Evolutionary conservation across 2,797 vertebrate species (phyloP).

Genomic region (Sebastes iracundus): DNA sequence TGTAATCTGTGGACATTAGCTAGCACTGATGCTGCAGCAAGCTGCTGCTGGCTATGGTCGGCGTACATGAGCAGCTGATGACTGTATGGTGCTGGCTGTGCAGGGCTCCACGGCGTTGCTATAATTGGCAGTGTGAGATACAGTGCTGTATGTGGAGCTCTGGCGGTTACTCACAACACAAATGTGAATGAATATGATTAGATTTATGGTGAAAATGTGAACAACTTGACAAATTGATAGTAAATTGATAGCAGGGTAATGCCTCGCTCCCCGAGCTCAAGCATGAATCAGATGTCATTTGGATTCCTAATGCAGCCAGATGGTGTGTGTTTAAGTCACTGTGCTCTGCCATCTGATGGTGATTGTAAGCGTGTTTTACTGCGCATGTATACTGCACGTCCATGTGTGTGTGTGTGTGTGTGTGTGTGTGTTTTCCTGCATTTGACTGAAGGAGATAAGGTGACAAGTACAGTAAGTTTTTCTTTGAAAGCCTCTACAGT

Average conservation of each 20-base stretch:
- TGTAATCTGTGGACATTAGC: slow-evolving; percentile 64
- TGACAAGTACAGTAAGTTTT: slow-evolving; percentile 28
- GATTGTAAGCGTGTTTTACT: slow-evolving; percentile 42
- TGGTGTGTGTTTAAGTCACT: slow-evolving; percentile 69
- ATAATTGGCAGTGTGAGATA: slow-evolving; percentile 42
- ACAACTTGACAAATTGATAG: slow-evolving; percentile 65
- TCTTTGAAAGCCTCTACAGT: slow-evolving; percentile 30
- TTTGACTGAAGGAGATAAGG: slow-evolving; percentile 10
- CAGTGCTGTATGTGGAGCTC: slow-evolving; percentile 9
- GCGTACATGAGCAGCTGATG: slow-evolving; percentile 60
- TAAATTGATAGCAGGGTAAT: slow-evolving; percentile 66
- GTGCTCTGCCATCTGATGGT: slow-evolving; percentile 59
- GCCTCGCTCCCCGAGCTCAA: slow-evolving; percentile 41
- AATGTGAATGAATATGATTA: slow-evolving; percentile 59
- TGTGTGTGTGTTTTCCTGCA: background rate
- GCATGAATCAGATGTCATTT: slow-evolving; percentile 69
- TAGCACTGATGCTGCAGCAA: slow-evolving; percentile 59
- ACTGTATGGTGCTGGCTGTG: slow-evolving; percentile 53
- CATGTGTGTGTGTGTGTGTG: background rate
- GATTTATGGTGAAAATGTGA: slow-evolving; percentile 59
- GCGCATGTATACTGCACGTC: slow-evolving; percentile 28
- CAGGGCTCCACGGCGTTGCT: slow-evolving; percentile 28
- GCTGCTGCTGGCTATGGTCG: slow-evolving; percentile 59
- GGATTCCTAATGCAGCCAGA: slow-evolving; percentile 67
- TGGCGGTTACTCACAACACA: slow-evolving; percentile 33